Percentiles rank a stretch among this genome's conserved stretches.
Evolutionary conservation across 1,140 invertebrate species (phyloP).

Genomic region (Eupristina koningsbergeri): DNA sequence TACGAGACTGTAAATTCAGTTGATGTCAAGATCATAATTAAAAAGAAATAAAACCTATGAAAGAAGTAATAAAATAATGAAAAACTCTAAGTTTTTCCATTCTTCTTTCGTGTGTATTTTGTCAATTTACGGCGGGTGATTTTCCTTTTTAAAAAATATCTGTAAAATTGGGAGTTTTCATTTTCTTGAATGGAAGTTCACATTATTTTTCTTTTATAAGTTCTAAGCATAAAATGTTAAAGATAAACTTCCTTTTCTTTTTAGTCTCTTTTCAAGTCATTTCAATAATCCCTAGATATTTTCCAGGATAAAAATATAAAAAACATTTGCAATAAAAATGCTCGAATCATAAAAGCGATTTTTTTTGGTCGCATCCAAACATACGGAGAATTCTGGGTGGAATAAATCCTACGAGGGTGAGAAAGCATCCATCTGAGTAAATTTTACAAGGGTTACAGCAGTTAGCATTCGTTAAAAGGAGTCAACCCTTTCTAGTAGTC

Average conservation of each 20-base stretch:
- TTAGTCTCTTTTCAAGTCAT: not conserved
- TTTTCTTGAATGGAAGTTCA: not conserved
- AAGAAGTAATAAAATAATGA: too few relatives aligned
- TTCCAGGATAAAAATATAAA: not conserved
- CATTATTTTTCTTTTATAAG: not conserved
- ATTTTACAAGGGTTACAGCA: slow-evolving; percentile 31
- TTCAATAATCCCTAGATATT: not conserved
- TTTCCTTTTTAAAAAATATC: not conserved
- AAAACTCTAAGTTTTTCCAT: too few relatives aligned
- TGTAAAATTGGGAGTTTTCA: not conserved
- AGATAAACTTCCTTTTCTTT: not conserved
- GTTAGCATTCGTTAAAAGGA: slow-evolving; percentile 52
- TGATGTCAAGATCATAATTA: too few relatives aligned
- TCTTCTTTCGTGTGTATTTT: not conserved
- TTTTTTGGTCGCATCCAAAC: not conserved
- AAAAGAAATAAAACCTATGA: too few relatives aligned
- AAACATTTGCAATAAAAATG: slow-evolving; percentile 12
- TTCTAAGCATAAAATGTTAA: not conserved
- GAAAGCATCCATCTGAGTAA: slow-evolving; percentile 14
- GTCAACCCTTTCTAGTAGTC: slow-evolving; percentile 55
- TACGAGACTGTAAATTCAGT: too few relatives aligned
- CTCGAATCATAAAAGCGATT: not conserved
- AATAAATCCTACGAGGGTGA: not conserved
- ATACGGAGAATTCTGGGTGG: too few relatives aligned
- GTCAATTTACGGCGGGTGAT: not conserved